A percentile compares a stretch with the other conserved stretches of the same genome.
phyloP scores from a whole-genome alignment of 2,113 vertebrate species.

The Acanthochromis polyacanthus region DNA sequence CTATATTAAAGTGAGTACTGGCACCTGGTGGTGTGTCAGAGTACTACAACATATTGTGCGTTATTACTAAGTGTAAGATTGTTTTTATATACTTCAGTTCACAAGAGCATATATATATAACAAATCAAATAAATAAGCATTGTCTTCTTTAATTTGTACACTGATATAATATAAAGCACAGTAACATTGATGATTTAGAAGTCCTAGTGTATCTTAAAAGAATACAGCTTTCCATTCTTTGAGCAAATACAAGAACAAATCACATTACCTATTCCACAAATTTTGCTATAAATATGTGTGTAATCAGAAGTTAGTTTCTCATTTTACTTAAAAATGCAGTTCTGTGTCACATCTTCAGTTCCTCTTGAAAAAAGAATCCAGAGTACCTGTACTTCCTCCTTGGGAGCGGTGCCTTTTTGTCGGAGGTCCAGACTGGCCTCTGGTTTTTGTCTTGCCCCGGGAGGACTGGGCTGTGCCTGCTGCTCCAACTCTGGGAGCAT shows the following conservation, averaged over 20 bases:
- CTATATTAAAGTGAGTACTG: background rate
- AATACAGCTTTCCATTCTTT: conserved; percentile 7
- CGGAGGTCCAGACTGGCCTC: conserved; percentile 75
- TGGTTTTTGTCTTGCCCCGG: conserved; percentile 85
- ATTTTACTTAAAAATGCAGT: background rate
- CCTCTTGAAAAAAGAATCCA: conserved; percentile 93
- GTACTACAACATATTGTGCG: conserved; percentile 4
- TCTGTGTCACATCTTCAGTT: conserved; percentile 27
- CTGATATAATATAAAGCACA: background rate
- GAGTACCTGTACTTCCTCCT: conserved; percentile 79
- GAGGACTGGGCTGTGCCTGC: conserved; percentile 49
- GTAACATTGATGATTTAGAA: background rate
- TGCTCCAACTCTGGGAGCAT: conserved; percentile 31
- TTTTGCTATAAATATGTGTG: background rate
- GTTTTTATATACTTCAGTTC: conserved; percentile 16
- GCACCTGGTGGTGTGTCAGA: conserved; percentile 38
- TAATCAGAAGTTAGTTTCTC: background rate
- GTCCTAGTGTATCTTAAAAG: too few species aligned
- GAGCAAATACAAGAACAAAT: background rate
- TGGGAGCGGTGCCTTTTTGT: conserved; percentile 84
- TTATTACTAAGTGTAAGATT: background rate
- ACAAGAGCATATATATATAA: background rate
- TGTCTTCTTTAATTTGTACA: background rate
- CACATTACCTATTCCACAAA: background rate
- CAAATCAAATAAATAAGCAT: background rate